Evolutionary conservation across 1,140 invertebrate species (phyloP), one percentile per base, ranked within the genome.

Genomic region (Drosophila sp.): DNA sequence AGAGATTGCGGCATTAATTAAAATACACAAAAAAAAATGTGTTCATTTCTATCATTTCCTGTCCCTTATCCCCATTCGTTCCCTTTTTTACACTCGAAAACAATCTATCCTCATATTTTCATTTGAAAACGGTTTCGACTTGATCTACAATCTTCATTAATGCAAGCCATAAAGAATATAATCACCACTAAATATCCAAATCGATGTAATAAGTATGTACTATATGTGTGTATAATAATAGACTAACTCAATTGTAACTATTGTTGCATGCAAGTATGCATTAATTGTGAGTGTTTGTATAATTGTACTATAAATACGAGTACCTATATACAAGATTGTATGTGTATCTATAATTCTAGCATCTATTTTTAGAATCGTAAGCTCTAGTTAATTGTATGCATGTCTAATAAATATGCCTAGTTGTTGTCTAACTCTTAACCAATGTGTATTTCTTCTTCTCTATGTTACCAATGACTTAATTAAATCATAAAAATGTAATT

Each of bases 361-460:
- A 50, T 38, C 41, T 45, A 50, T 56, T 18, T 57, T 18, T 57
- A 66, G 45, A 18, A n/a, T 66, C 11, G 16, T 64, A 41, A 71
- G 34, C 32, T 32, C 41, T 50, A 71, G 43, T 18, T 27, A 51
- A 66, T 43, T 57, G 45, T 36, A 50, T 38, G 43, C 14, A 66
- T 69, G 48, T 65, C 18, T 14, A 66, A 65, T 66, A 57, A 58
- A 72, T 58, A 29, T 58, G 36, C 27, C 25, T 66, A 40, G 50
- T 41, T 48, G 41, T 71, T 54, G 21, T 54, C 21, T 27, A 38
- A 16, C 2, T 43, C 27, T 29, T 48, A 13, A 14, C 1, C 34
- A 11, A n/a, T 11, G 34, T 11, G 9, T 38, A 38, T 11, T 38
- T 38, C n/a, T 13, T 2, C 36, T 16, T 43, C 8, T 5, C 18